phyloP scores from a whole-genome alignment of 1,140 invertebrate genomes.

The Harpegnathos saltator region DNA sequence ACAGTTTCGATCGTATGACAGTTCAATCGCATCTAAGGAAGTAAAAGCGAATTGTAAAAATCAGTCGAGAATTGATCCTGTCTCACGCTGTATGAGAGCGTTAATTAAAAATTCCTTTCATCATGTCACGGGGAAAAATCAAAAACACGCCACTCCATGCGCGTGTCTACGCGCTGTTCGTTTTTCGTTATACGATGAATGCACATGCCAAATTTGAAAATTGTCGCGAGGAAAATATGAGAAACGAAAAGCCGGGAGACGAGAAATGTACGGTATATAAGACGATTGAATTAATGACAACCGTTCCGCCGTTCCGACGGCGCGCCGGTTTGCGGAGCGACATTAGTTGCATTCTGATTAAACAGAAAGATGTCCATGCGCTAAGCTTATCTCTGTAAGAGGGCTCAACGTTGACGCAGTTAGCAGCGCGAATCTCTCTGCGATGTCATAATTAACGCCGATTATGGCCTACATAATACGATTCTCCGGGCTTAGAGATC shows the following conservation, averaged over 20 bases:
- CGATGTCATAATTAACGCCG: conserved; percentile 54
- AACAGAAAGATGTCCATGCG: conserved; percentile 46
- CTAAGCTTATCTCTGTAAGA: conserved; percentile 29
- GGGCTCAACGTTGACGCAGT: conserved; percentile 17
- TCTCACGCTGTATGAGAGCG: neutral
- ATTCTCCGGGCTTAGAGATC: conserved; percentile 47
- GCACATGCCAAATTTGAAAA: no score
- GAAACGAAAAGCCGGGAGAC: no score
- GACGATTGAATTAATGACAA: conserved; percentile 8
- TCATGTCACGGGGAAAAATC: neutral
- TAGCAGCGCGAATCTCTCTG: conserved; percentile 38
- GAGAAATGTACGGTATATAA: no score
- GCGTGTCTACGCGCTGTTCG: no score
- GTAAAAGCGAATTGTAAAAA: neutral
- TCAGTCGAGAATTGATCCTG: no score
- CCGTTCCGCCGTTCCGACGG: neutral
- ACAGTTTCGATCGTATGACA: neutral
- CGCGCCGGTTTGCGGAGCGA: neutral
- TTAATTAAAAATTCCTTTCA: conserved; percentile 1
- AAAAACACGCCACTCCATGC: neutral
- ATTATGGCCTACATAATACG: conserved; percentile 43
- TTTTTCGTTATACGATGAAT: no score
- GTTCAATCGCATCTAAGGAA: neutral
- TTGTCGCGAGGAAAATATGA: no score
- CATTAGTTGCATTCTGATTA: conserved; percentile 31